These are phyloP conservation scores for Melanaphis sacchari DNA, from an alignment of 1,140 invertebrate genomes.

Conservation along the genomic window DNA sequence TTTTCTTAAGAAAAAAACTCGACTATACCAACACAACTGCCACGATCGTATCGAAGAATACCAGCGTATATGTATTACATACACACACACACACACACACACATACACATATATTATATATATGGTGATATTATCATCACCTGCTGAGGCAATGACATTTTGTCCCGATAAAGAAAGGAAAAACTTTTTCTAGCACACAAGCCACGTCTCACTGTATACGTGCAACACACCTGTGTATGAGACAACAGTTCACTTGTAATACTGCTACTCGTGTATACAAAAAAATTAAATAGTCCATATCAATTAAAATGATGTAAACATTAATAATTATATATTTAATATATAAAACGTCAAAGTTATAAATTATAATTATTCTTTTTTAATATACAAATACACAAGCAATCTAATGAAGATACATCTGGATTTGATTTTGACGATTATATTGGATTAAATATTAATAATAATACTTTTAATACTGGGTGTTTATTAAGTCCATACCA, in stretches of 20 bases:
- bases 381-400: too few relatives aligned
- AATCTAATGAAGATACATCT: too few relatives aligned
- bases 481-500: background rate
- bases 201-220: background rate
- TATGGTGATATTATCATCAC: background rate
- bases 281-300: background rate
- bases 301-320: background rate
- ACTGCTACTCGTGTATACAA: background rate
- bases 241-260: background rate
- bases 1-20: constrained; percentile 34
- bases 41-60: background rate
- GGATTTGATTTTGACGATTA: too few relatives aligned
- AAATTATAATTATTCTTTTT: too few relatives aligned
- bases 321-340: background rate
- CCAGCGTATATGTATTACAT: background rate
- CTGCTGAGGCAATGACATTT: constrained; percentile 10
- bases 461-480: too few relatives aligned
- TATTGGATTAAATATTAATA: too few relatives aligned
- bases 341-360: background rate
- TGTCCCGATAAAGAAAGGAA: background rate
- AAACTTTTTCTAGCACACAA: background rate
- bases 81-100: background rate
- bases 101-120: too few relatives aligned
- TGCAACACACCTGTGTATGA: background rate
- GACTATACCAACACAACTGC: background rate